Base-by-base conservation (phyloP, 2,888 invertebrate genomes). In the Zaprionus lineosus region DNA sequence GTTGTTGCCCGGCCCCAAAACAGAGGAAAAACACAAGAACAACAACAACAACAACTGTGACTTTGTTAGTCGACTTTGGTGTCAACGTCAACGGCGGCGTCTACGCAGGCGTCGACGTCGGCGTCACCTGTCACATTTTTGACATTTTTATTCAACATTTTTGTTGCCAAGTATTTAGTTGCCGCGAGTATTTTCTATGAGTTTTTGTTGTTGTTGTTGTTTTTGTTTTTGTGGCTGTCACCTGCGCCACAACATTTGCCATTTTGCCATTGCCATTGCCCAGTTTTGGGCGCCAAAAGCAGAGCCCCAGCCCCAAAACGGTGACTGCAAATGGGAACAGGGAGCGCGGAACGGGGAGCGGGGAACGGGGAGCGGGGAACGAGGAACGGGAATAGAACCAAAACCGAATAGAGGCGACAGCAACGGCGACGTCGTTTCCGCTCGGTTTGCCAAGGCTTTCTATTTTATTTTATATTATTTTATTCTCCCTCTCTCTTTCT, bases 111-210 rank as follows among this genome's bases (percentile, higher is more conserved):
- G 55, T 51, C 51, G 72, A 26, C 64, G 53, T 44, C 37, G 50
- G 31, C 79, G 53, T 72, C 56, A 74, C 63, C 69, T 84, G 81
- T 84, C 75, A 78, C 75, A 81, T 74, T 82, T 81, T 84, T 84
- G 84, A 81, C 84, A 84, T 84, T 81, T 81, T 81, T 81, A 81
- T 81, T 82, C 75, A 9, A 82, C 73, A 73, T 68, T 84, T 84
- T 61, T 52, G 53, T 41, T 67, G 71, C 52, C 66, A 19, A 19
- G 19, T 24, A 53, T 79, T 82, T 72, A 58, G 66, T 60, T 63
- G 60, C 60, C 31, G 40, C 50, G 40, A 48, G 8, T 4, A 5
- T 21, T 21, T 21, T 24, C 24, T n/a, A 24, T 24, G 24, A 24
- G 8, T 24, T 24, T 29, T 15, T 48, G 33, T 16, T 34, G 39